Evolutionary conservation across 2,888 invertebrate genomes (phyloP).

Genomic region (Gymnosoma rotundatum): DNA sequence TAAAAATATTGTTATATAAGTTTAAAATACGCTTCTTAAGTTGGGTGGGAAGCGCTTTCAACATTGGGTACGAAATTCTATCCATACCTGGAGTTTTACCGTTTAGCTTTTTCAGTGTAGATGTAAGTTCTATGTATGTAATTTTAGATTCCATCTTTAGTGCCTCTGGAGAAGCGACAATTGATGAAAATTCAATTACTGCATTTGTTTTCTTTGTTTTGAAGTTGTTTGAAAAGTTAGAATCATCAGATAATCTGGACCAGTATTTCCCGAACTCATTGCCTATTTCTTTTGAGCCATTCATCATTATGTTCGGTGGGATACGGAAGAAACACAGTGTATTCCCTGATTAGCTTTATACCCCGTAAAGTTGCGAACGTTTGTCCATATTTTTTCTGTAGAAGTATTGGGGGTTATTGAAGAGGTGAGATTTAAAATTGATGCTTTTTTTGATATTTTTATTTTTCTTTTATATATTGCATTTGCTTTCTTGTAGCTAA

Average conservation of each 20-base stretch:
- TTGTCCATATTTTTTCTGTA: neutral
- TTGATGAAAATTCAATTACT: too few species aligned
- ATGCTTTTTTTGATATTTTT: neutral
- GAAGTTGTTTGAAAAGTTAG: too few species aligned
- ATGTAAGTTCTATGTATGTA: slow-evolving; percentile 12
- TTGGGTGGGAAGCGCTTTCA: neutral
- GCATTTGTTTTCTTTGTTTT: too few species aligned
- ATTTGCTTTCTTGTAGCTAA: neutral
- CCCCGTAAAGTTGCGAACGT: neutral
- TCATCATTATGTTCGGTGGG: neutral
- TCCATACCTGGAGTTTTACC: slow-evolving; percentile 52
- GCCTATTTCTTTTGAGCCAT: too few species aligned
- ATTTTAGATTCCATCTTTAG: slow-evolving; percentile 5
- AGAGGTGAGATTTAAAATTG: neutral
- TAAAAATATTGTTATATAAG: neutral
- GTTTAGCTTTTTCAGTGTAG: slow-evolving; percentile 14
- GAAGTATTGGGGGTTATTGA: neutral
- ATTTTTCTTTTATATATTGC: neutral
- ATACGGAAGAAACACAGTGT: neutral
- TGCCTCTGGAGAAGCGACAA: neutral
- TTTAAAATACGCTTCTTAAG: neutral
- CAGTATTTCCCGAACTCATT: too few species aligned
- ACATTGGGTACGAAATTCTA: slow-evolving; percentile 55
- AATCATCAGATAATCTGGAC: too few species aligned
- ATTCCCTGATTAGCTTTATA: neutral